phyloP scores from a whole-genome alignment of 2,888 invertebrate genomes.

The Syrphus vitripennis region DNA sequence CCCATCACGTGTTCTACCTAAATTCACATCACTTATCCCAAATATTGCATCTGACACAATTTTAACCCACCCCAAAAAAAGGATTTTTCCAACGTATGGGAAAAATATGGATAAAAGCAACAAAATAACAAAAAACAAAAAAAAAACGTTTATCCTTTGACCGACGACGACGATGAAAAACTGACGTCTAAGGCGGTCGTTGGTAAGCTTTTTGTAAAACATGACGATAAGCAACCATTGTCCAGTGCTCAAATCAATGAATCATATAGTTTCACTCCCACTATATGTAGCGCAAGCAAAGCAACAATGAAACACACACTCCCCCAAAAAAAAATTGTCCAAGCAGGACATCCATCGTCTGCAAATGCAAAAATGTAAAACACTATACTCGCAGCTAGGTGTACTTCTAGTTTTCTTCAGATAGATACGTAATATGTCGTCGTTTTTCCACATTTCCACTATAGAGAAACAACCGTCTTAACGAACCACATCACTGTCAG shows the following conservation, averaged over 20 bases:
- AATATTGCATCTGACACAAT: background rate
- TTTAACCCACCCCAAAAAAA: background rate
- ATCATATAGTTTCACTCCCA: conserved; percentile 67
- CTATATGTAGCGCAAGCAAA: background rate
- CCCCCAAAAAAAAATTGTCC: conserved; percentile 23
- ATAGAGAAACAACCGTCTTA: conserved; percentile 64
- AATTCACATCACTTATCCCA: conserved; percentile 8
- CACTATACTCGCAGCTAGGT: no score
- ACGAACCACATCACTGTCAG: conserved; percentile 69
- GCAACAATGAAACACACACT: conserved; percentile 44
- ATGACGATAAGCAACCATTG: conserved; percentile 65
- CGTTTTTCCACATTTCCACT: conserved; percentile 47
- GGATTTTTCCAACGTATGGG: background rate
- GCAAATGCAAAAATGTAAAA: conserved; percentile 54
- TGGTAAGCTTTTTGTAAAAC: conserved; percentile 71
- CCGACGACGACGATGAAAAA: conserved; percentile 59
- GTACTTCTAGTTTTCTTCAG: conserved; percentile 49
- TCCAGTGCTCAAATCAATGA: conserved; percentile 62
- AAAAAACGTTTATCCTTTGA: conserved; percentile 69
- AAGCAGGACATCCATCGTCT: conserved; percentile 50
- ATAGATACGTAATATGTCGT: conserved; percentile 19
- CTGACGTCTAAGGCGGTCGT: conserved; percentile 72
- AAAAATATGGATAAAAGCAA: background rate
- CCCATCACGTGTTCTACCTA: conserved; percentile 5
- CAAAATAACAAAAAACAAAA: conserved; percentile 31